Percentiles rank a stretch among this genome's conserved stretches.
Conservation (phyloP, 2,888 invertebrate species). For the Xylophagus ater region DNA sequence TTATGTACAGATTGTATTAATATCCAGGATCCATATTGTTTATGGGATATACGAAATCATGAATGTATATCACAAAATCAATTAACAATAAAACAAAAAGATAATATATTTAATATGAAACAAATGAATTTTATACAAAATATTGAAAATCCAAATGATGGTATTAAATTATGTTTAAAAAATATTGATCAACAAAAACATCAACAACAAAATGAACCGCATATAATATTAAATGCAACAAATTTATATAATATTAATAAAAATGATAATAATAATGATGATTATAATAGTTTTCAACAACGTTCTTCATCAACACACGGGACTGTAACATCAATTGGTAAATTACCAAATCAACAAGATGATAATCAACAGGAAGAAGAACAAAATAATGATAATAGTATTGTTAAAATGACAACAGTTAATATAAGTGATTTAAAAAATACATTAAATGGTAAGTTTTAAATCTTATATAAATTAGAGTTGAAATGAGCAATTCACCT, state of each 20-base stretch:
- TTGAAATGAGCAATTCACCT: too few species aligned
- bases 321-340: constrained; percentile 21
- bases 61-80: constrained; percentile 39
- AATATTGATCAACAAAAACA: constrained; percentile 23
- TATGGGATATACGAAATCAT: constrained; percentile 72
- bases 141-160: constrained; percentile 3
- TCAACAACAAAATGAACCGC: constrained; percentile 25
- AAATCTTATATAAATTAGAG: too few species aligned
- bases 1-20: constrained; percentile 72
- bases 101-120: too few species aligned
- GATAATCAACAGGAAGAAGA: constrained; percentile 7
- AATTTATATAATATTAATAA: too few species aligned
- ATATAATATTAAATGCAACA: too few species aligned
- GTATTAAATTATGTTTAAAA: not conserved
- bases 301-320: constrained; percentile 19
- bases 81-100: constrained; percentile 17
- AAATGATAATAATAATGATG: constrained; percentile 8
- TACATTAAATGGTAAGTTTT: constrained; percentile 26
- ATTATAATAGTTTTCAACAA: constrained; percentile 18
- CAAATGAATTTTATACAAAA: constrained; percentile 24
- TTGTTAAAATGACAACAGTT: constrained; percentile 31
- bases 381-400: constrained; percentile 8
- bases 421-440: constrained; percentile 31
- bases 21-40: constrained; percentile 94
- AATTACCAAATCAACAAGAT: constrained; percentile 10